Evolutionary conservation across 2,113 vertebrate genomes (phyloP).

Genomic region (Trematocara nigrifrons): DNA sequence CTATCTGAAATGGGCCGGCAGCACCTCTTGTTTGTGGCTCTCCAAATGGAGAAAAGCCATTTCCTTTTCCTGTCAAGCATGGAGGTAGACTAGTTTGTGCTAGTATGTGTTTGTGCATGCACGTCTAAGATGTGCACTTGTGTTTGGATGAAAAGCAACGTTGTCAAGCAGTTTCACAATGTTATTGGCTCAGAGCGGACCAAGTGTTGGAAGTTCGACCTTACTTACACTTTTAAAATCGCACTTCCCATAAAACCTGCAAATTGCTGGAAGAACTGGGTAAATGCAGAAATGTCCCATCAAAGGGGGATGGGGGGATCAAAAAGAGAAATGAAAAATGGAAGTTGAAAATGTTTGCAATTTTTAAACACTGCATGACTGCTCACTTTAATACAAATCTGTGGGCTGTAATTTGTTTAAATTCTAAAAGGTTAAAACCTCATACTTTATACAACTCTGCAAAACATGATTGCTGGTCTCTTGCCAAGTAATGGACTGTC

Average conservation of each 20-base stretch:
- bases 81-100: conserved; percentile 30
- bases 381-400: not conserved
- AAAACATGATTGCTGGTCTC: conserved; percentile 15
- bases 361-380: not conserved
- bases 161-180: conserved; percentile 35
- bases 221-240: conserved; percentile 48
- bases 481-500: conserved; percentile 6
- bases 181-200: conserved; percentile 24
- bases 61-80: conserved; percentile 67
- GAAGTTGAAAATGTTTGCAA: not conserved
- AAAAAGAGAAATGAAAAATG: not conserved
- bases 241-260: conserved; percentile 17
- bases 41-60: conserved; percentile 68
- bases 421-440: not conserved
- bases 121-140: not conserved
- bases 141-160: conserved; percentile 32
- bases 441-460: not conserved
- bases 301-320: not conserved
- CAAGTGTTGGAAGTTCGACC: conserved; percentile 31
- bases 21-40: conserved; percentile 67
- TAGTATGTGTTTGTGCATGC: conserved; percentile 13
- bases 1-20: conserved; percentile 66
- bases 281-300: not conserved
- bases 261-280: not conserved
- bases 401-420: not conserved